A percentile compares a stretch with the other conserved stretches of the same genome.
Evolutionary conservation across 1,140 invertebrate species (phyloP).

Genomic region (Pachypsylla venusta): DNA sequence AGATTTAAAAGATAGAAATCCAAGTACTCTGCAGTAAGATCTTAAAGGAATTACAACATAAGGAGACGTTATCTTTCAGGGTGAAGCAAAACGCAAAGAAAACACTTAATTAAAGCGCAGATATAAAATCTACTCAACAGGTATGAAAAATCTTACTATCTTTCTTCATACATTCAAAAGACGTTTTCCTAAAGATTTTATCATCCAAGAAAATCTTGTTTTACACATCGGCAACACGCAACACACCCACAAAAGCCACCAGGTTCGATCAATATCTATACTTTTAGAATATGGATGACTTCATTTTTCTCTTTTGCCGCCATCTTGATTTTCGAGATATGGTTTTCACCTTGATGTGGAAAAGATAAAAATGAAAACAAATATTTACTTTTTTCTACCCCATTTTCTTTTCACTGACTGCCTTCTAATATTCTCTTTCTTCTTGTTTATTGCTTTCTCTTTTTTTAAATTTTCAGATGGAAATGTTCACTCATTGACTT

Average conservation of each 20-base stretch:
- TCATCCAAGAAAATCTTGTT: slow-evolving; percentile 6
- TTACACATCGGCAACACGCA: slow-evolving; percentile 8
- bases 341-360: slow-evolving; percentile 8
- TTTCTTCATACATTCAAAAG: slow-evolving; percentile 7
- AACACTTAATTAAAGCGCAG: slow-evolving; percentile 3
- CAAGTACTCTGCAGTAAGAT: background rate
- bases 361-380: slow-evolving; percentile 7
- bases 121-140: background rate
- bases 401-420: background rate
- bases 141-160: slow-evolving; percentile 6
- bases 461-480: background rate
- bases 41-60: slow-evolving; percentile 1
- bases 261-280: background rate
- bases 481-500: too few relatives aligned
- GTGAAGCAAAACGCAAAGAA: background rate
- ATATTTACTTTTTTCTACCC: background rate
- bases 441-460: background rate
- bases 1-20: background rate
- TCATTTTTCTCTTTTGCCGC: background rate
- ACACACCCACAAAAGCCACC: background rate
- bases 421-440: background rate
- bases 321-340: slow-evolving; percentile 9
- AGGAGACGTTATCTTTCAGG: background rate
- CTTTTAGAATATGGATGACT: slow-evolving; percentile 7
- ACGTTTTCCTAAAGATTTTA: slow-evolving; percentile 1